These are phyloP conservation scores for Oxyura jamaicensis DNA, from an alignment of 2,113 vertebrate genomes.

Conservation along the genomic window DNA sequence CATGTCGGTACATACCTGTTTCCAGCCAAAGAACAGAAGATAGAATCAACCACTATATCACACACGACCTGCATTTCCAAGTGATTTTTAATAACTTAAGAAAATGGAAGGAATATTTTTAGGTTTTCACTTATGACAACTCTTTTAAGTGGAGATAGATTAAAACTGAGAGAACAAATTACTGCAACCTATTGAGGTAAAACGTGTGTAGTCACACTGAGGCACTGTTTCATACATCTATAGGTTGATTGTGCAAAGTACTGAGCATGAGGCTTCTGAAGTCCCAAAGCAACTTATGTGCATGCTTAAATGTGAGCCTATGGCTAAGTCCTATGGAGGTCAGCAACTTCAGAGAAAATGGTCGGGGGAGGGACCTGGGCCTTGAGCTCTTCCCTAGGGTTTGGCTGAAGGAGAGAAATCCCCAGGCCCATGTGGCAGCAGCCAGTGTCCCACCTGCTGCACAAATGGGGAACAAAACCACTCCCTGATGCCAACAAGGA, in stretches of 20 bases:
- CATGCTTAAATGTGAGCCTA: rapidly evolving
- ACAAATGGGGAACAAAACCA: neutral
- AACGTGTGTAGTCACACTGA: neutral
- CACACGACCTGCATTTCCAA: neutral
- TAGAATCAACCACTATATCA: neutral
- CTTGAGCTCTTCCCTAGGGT: neutral
- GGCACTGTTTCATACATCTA: neutral
- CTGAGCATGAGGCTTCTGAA: neutral
- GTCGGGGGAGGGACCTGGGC: neutral
- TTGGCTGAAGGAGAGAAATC: neutral
- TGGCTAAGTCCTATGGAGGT: neutral
- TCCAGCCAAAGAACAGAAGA: neutral
- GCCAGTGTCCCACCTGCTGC: neutral
- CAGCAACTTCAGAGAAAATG: neutral
- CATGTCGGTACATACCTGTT: neutral
- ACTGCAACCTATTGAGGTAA: neutral
- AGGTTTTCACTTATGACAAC: neutral
- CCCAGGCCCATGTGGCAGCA: rapidly evolving
- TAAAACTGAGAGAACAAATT: neutral
- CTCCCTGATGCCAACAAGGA: neutral
- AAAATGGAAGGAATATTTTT: neutral
- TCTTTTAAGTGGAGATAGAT: neutral
- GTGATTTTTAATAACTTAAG: neutral
- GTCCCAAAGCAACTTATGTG: neutral
- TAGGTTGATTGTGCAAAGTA: neutral